Percentiles rank a stretch among this genome's conserved stretches.
phyloP scores from a whole-genome alignment of 1,140 invertebrate species.

The Euwallacea fornicatus region DNA sequence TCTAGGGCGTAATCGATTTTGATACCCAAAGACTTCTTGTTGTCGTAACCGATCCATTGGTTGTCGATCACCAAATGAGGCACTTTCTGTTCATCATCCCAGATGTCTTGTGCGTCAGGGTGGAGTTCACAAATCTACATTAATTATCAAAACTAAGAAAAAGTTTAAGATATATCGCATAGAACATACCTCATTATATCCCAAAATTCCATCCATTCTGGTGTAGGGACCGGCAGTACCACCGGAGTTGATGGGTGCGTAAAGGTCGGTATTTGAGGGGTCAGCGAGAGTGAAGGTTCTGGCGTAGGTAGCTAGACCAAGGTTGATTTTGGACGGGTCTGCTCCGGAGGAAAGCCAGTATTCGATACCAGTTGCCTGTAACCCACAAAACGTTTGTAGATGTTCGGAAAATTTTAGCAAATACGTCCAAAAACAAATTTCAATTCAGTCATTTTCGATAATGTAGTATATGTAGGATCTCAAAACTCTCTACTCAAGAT shows the following conservation, averaged over 20 bases:
- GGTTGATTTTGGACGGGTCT: conserved; percentile 62
- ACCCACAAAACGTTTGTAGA: no score
- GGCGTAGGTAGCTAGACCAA: conserved; percentile 69
- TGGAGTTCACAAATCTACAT: conserved; percentile 52
- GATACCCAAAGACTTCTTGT: conserved; percentile 43
- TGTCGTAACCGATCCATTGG: conserved; percentile 53
- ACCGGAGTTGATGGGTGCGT: conserved; percentile 58
- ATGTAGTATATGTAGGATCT: neutral
- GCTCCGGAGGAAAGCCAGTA: conserved; percentile 52
- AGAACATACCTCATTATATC: conserved; percentile 65
- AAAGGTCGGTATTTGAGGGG: conserved; percentile 56
- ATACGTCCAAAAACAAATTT: neutral
- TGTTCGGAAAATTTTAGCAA: no score
- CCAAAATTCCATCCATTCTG: conserved; percentile 59
- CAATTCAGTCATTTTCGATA: neutral
- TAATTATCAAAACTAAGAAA: neutral
- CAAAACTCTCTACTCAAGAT: neutral
- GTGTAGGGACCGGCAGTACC: conserved; percentile 62
- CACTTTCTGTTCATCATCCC: conserved; percentile 43
- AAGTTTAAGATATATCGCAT: neutral
- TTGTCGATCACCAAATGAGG: conserved; percentile 45
- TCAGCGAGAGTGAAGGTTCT: conserved; percentile 63
- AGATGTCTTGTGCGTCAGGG: conserved; percentile 53
- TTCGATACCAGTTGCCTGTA: conserved; percentile 43
- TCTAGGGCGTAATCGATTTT: conserved; percentile 57